Evolutionary conservation across 2,797 vertebrate species (phyloP).

Genomic region (Hafferia zeledoni): DNA sequence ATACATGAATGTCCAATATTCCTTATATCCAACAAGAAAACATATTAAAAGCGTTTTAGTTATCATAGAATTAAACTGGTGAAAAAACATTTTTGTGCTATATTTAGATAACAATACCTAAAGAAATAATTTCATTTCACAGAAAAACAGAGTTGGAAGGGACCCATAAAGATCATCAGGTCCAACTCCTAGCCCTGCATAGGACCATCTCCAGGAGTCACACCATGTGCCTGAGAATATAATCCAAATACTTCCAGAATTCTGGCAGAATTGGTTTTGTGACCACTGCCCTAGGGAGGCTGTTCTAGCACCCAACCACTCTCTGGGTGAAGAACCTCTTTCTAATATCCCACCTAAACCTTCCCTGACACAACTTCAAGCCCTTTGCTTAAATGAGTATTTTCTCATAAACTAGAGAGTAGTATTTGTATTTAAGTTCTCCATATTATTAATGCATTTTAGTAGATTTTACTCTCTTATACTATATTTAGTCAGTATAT

Average conservation of each 20-base stretch:
- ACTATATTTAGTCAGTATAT: not conserved
- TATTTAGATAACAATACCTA: not conserved
- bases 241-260: not conserved
- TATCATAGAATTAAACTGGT: not conserved
- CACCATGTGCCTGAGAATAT: not conserved
- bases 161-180: not conserved
- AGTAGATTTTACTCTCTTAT: not conserved
- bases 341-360: not conserved
- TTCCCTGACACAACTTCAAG: not conserved
- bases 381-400: not conserved
- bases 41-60: not conserved
- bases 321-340: not conserved
- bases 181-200: not conserved
- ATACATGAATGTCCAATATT: not conserved
- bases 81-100: not conserved
- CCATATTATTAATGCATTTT: not conserved
- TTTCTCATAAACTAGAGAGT: not conserved
- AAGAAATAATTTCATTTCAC: not conserved
- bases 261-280: not conserved
- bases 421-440: not conserved
- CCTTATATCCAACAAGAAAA: not conserved
- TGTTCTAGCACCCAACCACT: not conserved
- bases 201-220: not conserved
- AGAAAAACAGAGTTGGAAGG: not conserved
- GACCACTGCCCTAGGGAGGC: not conserved